Evolutionary conservation across 2,888 invertebrate genomes (phyloP).

Genomic region (Liodrosophila aerea): DNA sequence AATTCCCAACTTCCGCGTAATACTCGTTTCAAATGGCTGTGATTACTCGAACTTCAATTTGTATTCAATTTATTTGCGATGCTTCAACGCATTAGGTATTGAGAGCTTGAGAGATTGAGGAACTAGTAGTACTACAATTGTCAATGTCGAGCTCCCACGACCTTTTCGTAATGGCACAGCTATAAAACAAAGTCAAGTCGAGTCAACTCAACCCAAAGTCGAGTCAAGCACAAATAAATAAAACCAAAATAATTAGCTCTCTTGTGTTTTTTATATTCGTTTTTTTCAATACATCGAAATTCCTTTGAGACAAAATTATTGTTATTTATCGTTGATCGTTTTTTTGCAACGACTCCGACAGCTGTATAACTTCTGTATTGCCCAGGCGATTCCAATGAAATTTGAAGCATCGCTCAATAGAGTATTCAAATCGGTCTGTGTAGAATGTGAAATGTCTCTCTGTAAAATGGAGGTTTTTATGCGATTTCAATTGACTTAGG

Average conservation of each 20-base stretch:
- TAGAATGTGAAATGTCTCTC: no score
- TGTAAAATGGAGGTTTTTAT: no score
- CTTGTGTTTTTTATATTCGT: not conserved
- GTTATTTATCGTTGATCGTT: no score
- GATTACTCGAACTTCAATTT: constrained; percentile 8
- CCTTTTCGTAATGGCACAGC: constrained; percentile 31
- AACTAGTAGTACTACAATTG: constrained; percentile 7
- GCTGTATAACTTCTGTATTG: no score
- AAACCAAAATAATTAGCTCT: constrained; percentile 18
- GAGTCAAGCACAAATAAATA: constrained; percentile 3
- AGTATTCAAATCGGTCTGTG: no score
- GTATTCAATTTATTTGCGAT: no score
- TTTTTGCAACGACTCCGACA: no score
- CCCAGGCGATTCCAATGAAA: no score
- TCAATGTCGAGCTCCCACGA: constrained; percentile 70
- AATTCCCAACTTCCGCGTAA: constrained; percentile 45
- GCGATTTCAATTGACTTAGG: no score
- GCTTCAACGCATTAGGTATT: constrained; percentile 11
- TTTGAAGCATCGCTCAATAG: no score
- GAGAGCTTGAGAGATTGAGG: constrained; percentile 7
- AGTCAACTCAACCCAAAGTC: constrained; percentile 5
- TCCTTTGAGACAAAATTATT: no score
- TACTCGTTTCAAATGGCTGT: constrained; percentile 9
- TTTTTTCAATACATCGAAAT: no score
- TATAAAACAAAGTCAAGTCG: constrained; percentile 26